Evolutionary conservation across 2,113 vertebrate species (phyloP).

Genomic region (Hucho hucho): DNA sequence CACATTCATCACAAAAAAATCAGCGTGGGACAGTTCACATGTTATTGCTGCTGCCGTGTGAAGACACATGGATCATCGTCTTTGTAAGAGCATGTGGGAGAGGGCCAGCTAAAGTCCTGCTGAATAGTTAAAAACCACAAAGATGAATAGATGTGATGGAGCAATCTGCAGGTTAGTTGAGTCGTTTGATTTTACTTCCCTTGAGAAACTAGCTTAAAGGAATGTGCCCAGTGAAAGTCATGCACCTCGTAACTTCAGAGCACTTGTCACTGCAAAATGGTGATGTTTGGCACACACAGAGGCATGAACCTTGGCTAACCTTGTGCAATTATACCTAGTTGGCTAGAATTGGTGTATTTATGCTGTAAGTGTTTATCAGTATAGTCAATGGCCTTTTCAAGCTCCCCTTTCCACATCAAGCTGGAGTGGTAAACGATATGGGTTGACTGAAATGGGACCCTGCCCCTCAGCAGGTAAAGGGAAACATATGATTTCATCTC

Average conservation of each 20-base stretch:
- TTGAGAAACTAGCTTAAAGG: background rate
- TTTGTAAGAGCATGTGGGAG: background rate
- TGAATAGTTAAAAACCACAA: background rate
- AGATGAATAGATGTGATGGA: background rate
- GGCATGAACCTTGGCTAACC: conserved; percentile 14
- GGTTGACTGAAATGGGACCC: background rate
- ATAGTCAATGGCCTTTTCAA: background rate
- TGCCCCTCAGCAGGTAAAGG: conserved; percentile 1
- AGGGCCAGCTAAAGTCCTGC: background rate
- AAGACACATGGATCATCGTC: background rate
- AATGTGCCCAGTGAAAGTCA: conserved; percentile 1
- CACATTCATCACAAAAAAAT: background rate
- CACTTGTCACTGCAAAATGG: background rate
- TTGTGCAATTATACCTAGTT: conserved; percentile 1
- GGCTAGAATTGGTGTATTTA: conserved; percentile 8
- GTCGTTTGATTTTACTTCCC: background rate
- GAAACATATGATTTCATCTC: conserved; percentile 5
- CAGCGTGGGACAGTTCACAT: background rate
- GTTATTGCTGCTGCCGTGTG: background rate
- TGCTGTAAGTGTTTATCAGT: conserved; percentile 2
- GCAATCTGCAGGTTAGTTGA: background rate
- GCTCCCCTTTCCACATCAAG: background rate
- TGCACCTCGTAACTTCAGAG: background rate
- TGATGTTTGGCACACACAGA: background rate
- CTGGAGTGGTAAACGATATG: background rate